Base-by-base conservation (phyloP, 2,113 vertebrate genomes). In the Trematomus loennbergii region DNA sequence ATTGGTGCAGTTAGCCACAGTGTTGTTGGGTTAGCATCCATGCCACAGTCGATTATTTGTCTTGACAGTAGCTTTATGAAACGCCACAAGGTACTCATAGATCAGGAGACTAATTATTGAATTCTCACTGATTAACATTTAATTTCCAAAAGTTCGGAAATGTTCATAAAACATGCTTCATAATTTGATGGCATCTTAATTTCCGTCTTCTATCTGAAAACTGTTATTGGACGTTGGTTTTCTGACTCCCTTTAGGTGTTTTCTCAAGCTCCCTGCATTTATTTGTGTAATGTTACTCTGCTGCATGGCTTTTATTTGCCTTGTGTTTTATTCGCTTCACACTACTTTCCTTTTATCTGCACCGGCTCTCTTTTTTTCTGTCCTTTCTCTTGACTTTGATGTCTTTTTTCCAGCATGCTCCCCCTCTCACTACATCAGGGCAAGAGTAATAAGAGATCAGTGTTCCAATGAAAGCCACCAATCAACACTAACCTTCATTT, bases 401-500 rank as follows among this genome's bases (percentile, higher is more conserved):
- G 75, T 43, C 78, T 79, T 65, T 29, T 59, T 68, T 50, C 29
- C 12, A 57, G 72, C 48, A 67, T 22, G 13, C 52, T 9, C 58
- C 40, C 62, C 45, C 43, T 50, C 65, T 78, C 55, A 20, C 55
- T 57, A 74, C 67, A 79, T 87, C 80, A 75, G 77, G 75, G 71
- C 53, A 59, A 61, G 55, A 66, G 82, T 89, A 93, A 89, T 83
- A 84, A 81, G 79, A 89, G 76, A 90, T 91, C 83, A 89, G 70
- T 16, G 72, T 87, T 92, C 88, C 88, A 87, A 87, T 88, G 87
- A 91, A 87, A 91, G 86, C 80, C 78, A 72, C 89, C 93, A 92
- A 93, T 93, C 87, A 92, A 85, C 83, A 82, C 69, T 88, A 88
- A 87, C 87, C 86, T 90, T 93, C 68, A 93, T 94, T 94, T 93